Conservation (phyloP, 2,888 invertebrate species). For the Chymomyza caudatula region DNA sequence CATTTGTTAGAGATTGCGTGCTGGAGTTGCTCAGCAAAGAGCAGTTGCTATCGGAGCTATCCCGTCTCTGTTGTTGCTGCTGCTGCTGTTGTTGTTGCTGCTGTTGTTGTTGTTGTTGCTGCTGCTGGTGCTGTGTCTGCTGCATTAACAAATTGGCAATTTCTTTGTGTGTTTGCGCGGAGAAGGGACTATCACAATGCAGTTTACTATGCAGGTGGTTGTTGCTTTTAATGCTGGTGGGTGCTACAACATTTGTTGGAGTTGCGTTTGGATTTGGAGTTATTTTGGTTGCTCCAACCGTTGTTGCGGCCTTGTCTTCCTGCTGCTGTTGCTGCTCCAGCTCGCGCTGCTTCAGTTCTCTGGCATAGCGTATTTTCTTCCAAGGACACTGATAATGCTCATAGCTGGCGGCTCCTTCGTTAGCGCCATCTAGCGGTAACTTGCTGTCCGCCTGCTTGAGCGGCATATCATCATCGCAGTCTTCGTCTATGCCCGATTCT, state of each 20-base stretch:
- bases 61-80: slow-evolving; percentile 73
- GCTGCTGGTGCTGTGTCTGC: slow-evolving; percentile 62
- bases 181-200: slow-evolving; percentile 71
- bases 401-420: slow-evolving; percentile 34
- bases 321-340: slow-evolving; percentile 49
- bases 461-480: slow-evolving; percentile 58
- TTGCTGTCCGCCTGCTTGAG: slow-evolving; percentile 15
- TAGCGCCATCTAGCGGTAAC: not conserved
- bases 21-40: slow-evolving; percentile 77
- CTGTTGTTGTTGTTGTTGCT: slow-evolving; percentile 53
- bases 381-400: slow-evolving; percentile 77
- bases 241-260: slow-evolving; percentile 7
- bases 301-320: slow-evolving; percentile 26
- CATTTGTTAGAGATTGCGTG: slow-evolving; percentile 60
- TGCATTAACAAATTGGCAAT: slow-evolving; percentile 63
- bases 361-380: slow-evolving; percentile 78
- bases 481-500: slow-evolving; percentile 70
- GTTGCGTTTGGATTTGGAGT: slow-evolving; percentile 11
- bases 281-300: slow-evolving; percentile 8
- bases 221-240: slow-evolving; percentile 29
- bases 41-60: slow-evolving; percentile 77
- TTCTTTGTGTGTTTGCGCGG: slow-evolving; percentile 63
- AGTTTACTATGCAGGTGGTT: slow-evolving; percentile 55
- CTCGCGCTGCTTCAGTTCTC: slow-evolving; percentile 77
- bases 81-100: slow-evolving; percentile 57